A percentile compares a stretch with the other conserved stretches of the same genome.
Evolutionary conservation across 1,140 invertebrate genomes (phyloP).

Genomic region (Orchestia grillus): DNA sequence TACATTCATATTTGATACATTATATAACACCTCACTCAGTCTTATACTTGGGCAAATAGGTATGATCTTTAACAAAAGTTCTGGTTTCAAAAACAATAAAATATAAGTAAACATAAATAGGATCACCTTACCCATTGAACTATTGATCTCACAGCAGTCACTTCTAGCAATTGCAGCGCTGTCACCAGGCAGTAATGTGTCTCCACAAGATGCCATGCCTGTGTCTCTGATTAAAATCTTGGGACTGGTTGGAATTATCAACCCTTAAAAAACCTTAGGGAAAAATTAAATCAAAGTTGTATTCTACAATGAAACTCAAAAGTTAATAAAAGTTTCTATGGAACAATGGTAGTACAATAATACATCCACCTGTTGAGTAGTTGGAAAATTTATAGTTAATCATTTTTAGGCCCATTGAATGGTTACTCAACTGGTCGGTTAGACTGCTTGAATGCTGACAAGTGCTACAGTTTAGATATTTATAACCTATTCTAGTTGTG

Average conservation of each 20-base stretch:
- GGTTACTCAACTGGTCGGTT: too few relatives aligned
- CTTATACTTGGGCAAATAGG: neutral
- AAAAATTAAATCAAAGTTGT: neutral
- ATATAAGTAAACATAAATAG: neutral
- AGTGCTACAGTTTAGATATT: too few relatives aligned
- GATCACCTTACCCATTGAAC: neutral
- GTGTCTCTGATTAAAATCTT: neutral
- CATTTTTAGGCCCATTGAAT: too few relatives aligned
- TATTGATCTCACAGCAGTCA: neutral
- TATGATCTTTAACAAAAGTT: too few relatives aligned
- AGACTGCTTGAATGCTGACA: too few relatives aligned
- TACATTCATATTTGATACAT: neutral
- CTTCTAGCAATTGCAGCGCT: neutral
- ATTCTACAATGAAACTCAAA: neutral
- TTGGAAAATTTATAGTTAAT: too few relatives aligned
- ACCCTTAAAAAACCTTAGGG: neutral
- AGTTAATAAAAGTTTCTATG: neutral
- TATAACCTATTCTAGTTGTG: too few relatives aligned
- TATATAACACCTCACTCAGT: neutral
- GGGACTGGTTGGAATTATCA: neutral
- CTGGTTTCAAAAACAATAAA: too few relatives aligned
- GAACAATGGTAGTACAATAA: neutral
- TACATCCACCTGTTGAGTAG: neutral
- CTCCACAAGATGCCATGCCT: constrained; percentile 33
- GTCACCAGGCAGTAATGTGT: constrained; percentile 4